phyloP scores from a whole-genome alignment of 1,140 invertebrate genomes.

The Caenorhabditis brenneri region DNA sequence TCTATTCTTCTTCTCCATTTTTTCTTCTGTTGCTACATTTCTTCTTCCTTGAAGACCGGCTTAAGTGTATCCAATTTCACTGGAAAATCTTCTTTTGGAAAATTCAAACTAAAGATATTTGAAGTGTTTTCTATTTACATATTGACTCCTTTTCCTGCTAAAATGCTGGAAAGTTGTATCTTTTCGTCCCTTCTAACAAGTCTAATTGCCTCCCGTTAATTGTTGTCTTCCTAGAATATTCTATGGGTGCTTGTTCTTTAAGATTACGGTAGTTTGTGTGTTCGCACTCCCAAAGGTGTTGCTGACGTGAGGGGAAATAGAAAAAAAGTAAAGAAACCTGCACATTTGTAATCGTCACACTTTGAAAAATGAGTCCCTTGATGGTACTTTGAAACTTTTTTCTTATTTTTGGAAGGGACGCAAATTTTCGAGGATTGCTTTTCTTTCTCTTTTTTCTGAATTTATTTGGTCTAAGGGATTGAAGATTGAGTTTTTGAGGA shows the following conservation, averaged over 20 bases:
- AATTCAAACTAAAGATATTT: background rate
- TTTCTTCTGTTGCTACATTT: too few species aligned
- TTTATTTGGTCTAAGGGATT: background rate
- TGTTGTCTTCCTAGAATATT: background rate
- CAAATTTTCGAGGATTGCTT: background rate
- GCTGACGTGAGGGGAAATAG: background rate
- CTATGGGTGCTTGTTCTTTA: background rate
- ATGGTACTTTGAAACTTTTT: conserved; percentile 1
- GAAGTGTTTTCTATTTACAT: background rate
- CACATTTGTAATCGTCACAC: background rate
- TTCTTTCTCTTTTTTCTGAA: background rate
- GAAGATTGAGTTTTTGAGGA: background rate
- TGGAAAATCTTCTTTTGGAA: background rate
- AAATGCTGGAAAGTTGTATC: too few species aligned
- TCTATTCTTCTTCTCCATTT: background rate
- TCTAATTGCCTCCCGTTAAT: background rate
- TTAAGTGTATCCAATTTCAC: conserved; percentile 39
- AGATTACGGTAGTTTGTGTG: background rate
- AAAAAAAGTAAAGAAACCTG: background rate
- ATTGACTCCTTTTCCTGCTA: background rate
- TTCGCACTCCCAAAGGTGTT: conserved; percentile 9
- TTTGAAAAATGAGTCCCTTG: conserved; percentile 16
- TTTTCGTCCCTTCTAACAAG: background rate
- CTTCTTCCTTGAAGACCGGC: background rate
- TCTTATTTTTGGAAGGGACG: background rate